Evolutionary conservation across 2,797 vertebrate species (phyloP).

Genomic region (Diglossa cyanea): DNA sequence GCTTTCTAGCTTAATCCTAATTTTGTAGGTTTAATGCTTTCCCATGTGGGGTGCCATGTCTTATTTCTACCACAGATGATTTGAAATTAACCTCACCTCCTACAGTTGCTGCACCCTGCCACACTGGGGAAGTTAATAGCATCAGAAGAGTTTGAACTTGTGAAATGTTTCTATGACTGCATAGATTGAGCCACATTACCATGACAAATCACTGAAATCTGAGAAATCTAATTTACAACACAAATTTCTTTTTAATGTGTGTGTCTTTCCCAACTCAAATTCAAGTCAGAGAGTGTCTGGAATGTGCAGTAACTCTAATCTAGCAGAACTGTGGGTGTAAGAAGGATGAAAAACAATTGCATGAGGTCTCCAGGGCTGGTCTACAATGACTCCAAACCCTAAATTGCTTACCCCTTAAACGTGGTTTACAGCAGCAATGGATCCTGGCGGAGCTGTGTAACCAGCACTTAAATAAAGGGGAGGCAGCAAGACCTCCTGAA

Average conservation of each 20-base stretch:
- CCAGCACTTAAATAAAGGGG: constrained; percentile 72
- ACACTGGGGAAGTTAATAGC: not conserved
- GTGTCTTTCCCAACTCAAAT: constrained; percentile 30
- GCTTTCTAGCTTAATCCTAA: not conserved
- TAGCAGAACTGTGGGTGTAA: constrained; percentile 37
- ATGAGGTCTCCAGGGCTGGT: constrained; percentile 62
- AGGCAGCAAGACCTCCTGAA: constrained; percentile 34
- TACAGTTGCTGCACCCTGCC: not conserved
- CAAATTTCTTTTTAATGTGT: not conserved
- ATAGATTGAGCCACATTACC: constrained; percentile 23
- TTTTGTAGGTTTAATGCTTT: constrained; percentile 5
- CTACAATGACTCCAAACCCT: constrained; percentile 61
- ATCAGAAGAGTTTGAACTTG: not conserved
- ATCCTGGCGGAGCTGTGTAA: constrained; percentile 49
- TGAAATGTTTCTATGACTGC: constrained; percentile 23
- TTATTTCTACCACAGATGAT: not conserved
- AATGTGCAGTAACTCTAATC: constrained; percentile 16
- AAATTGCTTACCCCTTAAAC: constrained; percentile 54
- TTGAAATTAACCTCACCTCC: constrained; percentile 14
- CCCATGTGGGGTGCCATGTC: not conserved
- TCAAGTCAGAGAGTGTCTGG: constrained; percentile 2
- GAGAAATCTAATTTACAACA: constrained; percentile 44
- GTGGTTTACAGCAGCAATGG: constrained; percentile 55
- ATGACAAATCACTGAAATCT: constrained; percentile 40
- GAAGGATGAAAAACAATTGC: constrained; percentile 41